A percentile compares a stretch with the other conserved stretches of the same genome.
Evolutionary conservation across 1,140 invertebrate genomes (phyloP).

Genomic region (Penaeus vannamei): DNA sequence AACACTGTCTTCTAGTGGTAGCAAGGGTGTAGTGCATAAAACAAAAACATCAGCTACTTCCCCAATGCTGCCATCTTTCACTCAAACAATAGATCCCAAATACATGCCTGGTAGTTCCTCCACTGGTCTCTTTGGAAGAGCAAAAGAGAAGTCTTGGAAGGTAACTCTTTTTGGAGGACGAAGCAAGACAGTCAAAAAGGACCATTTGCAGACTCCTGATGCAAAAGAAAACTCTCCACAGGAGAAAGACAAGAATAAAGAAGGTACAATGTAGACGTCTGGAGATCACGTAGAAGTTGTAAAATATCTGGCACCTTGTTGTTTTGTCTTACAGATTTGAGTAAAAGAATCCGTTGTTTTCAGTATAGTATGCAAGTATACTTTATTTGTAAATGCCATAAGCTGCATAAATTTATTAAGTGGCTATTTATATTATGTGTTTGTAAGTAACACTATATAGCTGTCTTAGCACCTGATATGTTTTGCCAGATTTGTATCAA

Average conservation of each 20-base stretch:
- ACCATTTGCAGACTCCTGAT: not conserved
- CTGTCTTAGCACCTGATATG: too few species aligned
- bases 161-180: conserved; percentile 31
- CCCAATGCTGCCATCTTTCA: conserved; percentile 44
- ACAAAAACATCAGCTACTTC: not conserved
- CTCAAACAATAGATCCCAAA: conserved; percentile 50
- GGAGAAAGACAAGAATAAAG: conserved; percentile 30
- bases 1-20: not conserved
- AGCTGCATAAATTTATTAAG: not conserved
- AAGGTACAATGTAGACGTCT: conserved; percentile 50
- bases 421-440: too few species aligned
- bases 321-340: not conserved
- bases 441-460: too few species aligned
- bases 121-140: conserved; percentile 18
- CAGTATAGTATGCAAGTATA: not conserved
- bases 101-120: conserved; percentile 35
- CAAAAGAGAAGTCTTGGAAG: conserved; percentile 54
- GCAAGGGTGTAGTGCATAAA: not conserved
- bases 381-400: not conserved
- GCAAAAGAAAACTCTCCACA: conserved; percentile 16
- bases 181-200: conserved; percentile 18
- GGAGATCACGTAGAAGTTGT: conserved; percentile 35
- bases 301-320: not conserved
- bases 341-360: too few species aligned
- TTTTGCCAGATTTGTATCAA: too few species aligned